Evolutionary conservation across 2,888 invertebrate species (phyloP).

Genomic region (Thumatha senex): DNA sequence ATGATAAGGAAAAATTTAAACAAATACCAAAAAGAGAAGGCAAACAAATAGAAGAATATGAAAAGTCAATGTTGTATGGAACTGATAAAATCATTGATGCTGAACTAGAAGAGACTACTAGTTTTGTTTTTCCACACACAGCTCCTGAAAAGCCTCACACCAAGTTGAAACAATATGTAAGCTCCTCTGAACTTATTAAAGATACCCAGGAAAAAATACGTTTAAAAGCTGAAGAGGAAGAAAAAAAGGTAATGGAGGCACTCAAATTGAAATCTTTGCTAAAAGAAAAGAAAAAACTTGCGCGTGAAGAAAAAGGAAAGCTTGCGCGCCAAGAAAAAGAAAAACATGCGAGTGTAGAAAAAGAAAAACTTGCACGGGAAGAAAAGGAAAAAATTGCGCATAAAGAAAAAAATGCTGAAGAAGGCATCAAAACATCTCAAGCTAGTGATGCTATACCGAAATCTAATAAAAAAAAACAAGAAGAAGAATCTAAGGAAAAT

Average conservation of each 20-base stretch:
- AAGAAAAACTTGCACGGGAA: neutral
- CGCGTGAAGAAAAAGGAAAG: neutral
- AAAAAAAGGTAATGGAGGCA: neutral
- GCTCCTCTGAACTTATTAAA: constrained; percentile 1
- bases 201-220: constrained; percentile 1
- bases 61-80: neutral
- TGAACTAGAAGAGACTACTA: neutral
- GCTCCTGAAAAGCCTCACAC: neutral
- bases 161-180: neutral
- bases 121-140: neutral
- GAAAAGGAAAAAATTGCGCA: neutral
- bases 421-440: neutral
- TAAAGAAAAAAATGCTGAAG: neutral
- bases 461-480: neutral
- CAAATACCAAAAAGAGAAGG: neutral
- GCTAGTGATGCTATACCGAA: neutral
- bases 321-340: neutral
- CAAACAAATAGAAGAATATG: neutral
- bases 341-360: neutral
- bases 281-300: neutral
- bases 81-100: neutral
- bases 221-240: neutral
- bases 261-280: neutral
- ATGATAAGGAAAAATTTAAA: neutral
- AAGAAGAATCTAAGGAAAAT: neutral